Evolutionary conservation across 2,113 vertebrate genomes (phyloP).

Genomic region (Motacilla alba): DNA sequence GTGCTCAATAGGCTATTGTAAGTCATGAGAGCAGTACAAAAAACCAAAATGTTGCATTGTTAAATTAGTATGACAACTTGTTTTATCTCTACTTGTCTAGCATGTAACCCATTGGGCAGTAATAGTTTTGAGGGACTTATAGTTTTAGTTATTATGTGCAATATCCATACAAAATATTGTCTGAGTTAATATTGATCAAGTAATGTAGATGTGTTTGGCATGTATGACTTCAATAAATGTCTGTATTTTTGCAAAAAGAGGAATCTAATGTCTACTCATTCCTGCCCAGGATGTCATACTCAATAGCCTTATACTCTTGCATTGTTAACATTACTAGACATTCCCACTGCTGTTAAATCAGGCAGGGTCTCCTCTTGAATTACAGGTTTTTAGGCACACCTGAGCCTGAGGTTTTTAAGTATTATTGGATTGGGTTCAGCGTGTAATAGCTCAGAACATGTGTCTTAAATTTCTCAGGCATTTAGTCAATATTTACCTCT

Average conservation of each 20-base stretch:
- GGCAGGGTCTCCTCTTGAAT: neutral
- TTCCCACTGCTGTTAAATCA: neutral
- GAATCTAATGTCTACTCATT: neutral
- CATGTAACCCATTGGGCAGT: neutral
- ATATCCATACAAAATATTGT: neutral
- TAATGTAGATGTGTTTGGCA: fast-evolving
- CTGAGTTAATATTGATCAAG: neutral
- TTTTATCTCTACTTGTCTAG: neutral
- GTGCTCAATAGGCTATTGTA: neutral
- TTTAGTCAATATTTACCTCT: neutral
- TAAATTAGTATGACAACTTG: neutral
- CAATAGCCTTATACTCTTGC: neutral
- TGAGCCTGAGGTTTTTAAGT: neutral
- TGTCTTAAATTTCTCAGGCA: neutral
- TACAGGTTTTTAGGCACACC: neutral
- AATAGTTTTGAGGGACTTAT: neutral
- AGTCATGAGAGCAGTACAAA: neutral
- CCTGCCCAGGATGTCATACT: neutral
- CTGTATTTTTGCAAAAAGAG: neutral
- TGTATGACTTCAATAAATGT: neutral
- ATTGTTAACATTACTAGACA: neutral
- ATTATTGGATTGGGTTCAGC: neutral
- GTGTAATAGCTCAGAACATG: neutral
- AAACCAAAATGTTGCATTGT: neutral
- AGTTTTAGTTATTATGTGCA: neutral